Evolutionary conservation across 2,888 invertebrate genomes (phyloP).

Genomic region (Cheilosia vulpina): DNA sequence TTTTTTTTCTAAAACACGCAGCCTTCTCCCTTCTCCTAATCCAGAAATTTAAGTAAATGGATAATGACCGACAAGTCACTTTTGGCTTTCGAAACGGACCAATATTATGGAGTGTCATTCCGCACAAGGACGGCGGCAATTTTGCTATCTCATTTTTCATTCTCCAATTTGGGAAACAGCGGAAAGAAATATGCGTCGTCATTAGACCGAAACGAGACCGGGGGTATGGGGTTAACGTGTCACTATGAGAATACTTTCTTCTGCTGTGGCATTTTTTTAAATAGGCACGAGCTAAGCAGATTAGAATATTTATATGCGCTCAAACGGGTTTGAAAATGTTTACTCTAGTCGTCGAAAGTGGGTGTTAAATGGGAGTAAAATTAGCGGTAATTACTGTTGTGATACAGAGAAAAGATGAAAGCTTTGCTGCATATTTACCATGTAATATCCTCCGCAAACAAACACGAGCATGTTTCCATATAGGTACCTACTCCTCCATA

Average conservation of each 20-base stretch:
- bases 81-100: slow-evolving; percentile 28
- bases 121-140: background rate
- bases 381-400: slow-evolving; percentile 44
- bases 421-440: background rate
- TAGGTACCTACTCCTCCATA: background rate
- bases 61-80: slow-evolving; percentile 31
- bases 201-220: background rate
- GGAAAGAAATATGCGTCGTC: background rate
- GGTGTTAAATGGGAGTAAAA: slow-evolving; percentile 43
- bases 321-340: slow-evolving; percentile 17
- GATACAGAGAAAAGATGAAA: slow-evolving; percentile 26
- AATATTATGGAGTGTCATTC: slow-evolving; percentile 15
- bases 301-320: background rate
- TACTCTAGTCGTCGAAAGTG: slow-evolving; percentile 8
- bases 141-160: slow-evolving; percentile 30
- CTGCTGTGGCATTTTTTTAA: background rate
- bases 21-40: background rate
- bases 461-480: background rate
- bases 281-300: background rate
- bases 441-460: background rate
- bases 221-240: background rate
- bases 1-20: background rate
- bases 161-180: slow-evolving; percentile 5
- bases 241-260: background rate
- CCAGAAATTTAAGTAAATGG: background rate